These are phyloP conservation scores for Polydrusus tereticollis DNA, from an alignment of 2,888 invertebrate genomes.

Conservation along the genomic window DNA sequence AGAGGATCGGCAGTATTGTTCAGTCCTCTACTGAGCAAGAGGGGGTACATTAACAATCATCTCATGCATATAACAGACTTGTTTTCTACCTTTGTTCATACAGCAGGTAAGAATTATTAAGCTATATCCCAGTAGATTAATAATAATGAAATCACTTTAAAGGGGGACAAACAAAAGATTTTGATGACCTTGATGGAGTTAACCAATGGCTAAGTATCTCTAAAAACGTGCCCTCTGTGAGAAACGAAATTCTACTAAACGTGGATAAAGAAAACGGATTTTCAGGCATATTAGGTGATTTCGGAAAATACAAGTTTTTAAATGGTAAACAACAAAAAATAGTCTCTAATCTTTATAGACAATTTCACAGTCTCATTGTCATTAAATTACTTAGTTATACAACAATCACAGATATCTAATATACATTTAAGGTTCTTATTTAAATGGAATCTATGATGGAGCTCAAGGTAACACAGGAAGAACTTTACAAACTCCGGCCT, in stretches of 20 bases:
- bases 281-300: constrained; percentile 61
- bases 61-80: constrained; percentile 87
- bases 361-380: too few species aligned
- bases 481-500: constrained; percentile 52
- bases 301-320: constrained; percentile 61
- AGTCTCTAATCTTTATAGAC: too few species aligned
- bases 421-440: constrained; percentile 54
- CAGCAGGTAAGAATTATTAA: constrained; percentile 56
- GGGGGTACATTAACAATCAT: constrained; percentile 71
- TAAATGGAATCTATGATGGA: constrained; percentile 54
- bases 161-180: constrained; percentile 64
- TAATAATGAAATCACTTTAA: constrained; percentile 6
- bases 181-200: constrained; percentile 63
- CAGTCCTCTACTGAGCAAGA: constrained; percentile 73
- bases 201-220: constrained; percentile 63
- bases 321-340: constrained; percentile 57
- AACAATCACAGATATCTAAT: background rate
- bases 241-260: constrained; percentile 58
- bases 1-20: constrained; percentile 83
- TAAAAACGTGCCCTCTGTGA: constrained; percentile 48
- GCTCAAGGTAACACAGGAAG: constrained; percentile 58
- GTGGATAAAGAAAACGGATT: constrained; percentile 61
- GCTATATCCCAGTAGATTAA: background rate
- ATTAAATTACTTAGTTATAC: too few species aligned
- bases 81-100: constrained; percentile 77